Evolutionary conservation across 2,113 vertebrate species (phyloP).

Genomic region (Thunnus thynnus): DNA sequence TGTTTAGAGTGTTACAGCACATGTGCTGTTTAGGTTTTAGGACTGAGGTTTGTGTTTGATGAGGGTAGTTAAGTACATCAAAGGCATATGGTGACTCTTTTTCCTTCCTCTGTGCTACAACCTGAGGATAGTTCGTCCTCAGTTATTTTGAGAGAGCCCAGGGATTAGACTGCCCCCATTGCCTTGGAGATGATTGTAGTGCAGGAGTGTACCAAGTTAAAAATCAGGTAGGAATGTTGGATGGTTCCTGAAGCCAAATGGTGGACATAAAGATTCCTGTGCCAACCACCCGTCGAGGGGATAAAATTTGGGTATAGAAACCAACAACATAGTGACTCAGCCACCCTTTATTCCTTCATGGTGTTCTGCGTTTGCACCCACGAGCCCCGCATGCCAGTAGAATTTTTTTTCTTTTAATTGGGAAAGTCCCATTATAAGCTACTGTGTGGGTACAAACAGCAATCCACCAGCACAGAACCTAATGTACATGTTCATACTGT

Average conservation of each 20-base stretch:
- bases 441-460: neutral
- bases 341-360: neutral
- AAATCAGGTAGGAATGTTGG: slow-evolving; percentile 12
- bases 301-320: neutral
- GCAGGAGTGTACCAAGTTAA: slow-evolving; percentile 8
- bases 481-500: no score
- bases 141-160: slow-evolving; percentile 2
- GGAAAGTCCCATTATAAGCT: neutral
- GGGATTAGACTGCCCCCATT: slow-evolving; percentile 14
- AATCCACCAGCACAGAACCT: no score
- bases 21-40: slow-evolving; percentile 17
- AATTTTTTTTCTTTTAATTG: no score
- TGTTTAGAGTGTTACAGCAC: slow-evolving; percentile 6
- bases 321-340: neutral
- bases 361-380: neutral
- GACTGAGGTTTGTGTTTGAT: slow-evolving; percentile 26
- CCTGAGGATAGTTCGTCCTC: neutral
- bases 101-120: neutral
- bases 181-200: slow-evolving; percentile 27
- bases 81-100: neutral
- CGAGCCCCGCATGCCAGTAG: neutral
- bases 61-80: neutral
- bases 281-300: neutral
- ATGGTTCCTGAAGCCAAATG: slow-evolving; percentile 9
- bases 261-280: neutral